Evolutionary conservation across 2,888 invertebrate species (phyloP).

Genomic region (Scelioninae gen. 1): DNA sequence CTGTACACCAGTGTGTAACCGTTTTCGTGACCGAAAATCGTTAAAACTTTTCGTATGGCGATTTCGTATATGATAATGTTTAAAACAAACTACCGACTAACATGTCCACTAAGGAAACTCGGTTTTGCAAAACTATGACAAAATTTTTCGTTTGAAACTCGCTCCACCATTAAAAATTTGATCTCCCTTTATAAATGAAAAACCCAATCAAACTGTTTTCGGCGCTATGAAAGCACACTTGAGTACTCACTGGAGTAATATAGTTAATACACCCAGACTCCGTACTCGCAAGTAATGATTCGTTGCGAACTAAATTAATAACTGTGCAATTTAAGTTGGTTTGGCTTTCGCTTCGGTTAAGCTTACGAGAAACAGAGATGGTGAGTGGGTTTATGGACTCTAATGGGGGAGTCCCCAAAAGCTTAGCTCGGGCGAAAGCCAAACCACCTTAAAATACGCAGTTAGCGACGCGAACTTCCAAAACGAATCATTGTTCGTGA

Average conservation of each 20-base stretch:
- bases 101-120: slow-evolving; percentile 37
- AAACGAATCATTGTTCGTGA: slow-evolving; percentile 45
- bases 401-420: slow-evolving; percentile 13
- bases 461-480: slow-evolving; percentile 25
- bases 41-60: slow-evolving; percentile 65
- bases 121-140: slow-evolving; percentile 7
- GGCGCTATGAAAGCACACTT: not conserved
- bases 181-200: not conserved
- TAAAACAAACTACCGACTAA: slow-evolving; percentile 63
- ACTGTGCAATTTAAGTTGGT: slow-evolving; percentile 42
- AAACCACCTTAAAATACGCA: slow-evolving; percentile 44
- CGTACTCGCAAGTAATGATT: slow-evolving; percentile 23
- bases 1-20: slow-evolving; percentile 43
- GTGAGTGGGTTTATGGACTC: slow-evolving; percentile 2
- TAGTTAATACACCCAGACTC: slow-evolving; percentile 6
- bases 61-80: slow-evolving; percentile 58
- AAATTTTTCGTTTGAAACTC: not conserved
- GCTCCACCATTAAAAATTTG: not conserved
- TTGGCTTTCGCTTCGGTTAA: slow-evolving; percentile 9
- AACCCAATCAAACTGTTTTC: too few relatives aligned
- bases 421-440: slow-evolving; percentile 11
- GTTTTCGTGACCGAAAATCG: slow-evolving; percentile 68
- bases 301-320: slow-evolving; percentile 44
- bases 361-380: slow-evolving; percentile 4
- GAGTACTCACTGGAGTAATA: not conserved